Evolutionary conservation across 2,797 vertebrate species (phyloP).

Genomic region (Bradypus variegatus): DNA sequence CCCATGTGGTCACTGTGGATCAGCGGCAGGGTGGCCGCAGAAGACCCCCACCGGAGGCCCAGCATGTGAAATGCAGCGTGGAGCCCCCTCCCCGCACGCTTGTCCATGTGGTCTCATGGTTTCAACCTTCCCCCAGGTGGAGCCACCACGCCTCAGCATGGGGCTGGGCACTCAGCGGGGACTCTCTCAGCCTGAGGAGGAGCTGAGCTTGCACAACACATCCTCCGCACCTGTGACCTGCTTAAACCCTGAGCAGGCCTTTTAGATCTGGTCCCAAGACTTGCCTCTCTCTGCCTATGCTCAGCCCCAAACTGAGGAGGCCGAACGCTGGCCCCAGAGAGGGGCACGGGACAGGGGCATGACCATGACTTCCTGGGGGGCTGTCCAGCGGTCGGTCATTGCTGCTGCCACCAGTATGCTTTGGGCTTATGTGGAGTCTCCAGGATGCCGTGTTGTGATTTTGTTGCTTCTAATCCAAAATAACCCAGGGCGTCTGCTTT

Average conservation of each 20-base stretch:
- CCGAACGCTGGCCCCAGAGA: neutral
- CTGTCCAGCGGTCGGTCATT: neutral
- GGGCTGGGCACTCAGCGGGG: neutral
- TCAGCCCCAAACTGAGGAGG: neutral
- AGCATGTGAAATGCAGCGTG: neutral
- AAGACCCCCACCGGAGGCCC: neutral
- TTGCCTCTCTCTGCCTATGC: too few relatives aligned
- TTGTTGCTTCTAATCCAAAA: neutral
- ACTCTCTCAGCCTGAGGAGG: too few relatives aligned
- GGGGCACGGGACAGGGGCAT: neutral
- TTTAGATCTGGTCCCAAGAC: neutral
- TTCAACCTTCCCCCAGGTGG: neutral
- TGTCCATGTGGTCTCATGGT: neutral
- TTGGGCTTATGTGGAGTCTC: neutral
- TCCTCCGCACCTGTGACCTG: neutral
- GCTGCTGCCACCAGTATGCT: neutral
- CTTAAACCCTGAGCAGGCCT: neutral
- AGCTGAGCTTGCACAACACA: neutral
- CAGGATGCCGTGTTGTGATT: neutral
- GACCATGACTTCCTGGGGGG: neutral
- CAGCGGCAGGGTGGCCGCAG: too few relatives aligned
- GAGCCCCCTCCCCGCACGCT: neutral
- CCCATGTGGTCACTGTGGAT: too few relatives aligned
- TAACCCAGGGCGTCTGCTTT: neutral
- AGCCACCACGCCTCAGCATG: neutral